These are phyloP conservation scores for Canis aureus DNA, from an alignment of 2,113 vertebrate genomes.

Conservation along the genomic window DNA sequence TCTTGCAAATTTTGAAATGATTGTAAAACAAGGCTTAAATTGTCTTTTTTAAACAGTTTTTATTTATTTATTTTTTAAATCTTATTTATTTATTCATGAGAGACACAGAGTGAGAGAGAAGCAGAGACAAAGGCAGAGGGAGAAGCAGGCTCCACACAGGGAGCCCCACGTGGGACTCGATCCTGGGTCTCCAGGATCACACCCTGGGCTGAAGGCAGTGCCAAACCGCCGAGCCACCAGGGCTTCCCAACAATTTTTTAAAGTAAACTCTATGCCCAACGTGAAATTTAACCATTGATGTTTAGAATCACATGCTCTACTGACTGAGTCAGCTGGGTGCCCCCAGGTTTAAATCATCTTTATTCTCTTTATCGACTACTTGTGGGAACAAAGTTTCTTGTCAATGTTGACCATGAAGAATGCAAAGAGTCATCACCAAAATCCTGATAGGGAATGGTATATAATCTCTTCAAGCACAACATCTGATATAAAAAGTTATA, in stretches of 20 bases:
- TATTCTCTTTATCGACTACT: conserved; percentile 27
- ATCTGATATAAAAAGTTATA: conserved; percentile 18
- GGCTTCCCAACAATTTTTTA: neutral
- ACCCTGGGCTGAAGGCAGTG: no score
- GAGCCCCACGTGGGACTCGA: no score
- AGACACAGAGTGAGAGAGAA: no score
- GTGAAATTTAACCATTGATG: neutral
- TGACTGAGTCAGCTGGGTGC: neutral
- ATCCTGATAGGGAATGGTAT: neutral
- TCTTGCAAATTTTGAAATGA: conserved; percentile 39
- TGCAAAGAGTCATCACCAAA: conserved; percentile 16
- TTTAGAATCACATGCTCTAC: neutral
- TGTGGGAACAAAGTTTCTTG: neutral
- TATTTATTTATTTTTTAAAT: no score
- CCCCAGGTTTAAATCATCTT: conserved; percentile 4
- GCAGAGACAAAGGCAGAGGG: no score
- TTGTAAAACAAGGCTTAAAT: conserved; percentile 1
- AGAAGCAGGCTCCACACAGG: no score
- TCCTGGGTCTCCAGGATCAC: no score
- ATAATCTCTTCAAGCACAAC: conserved; percentile 25
- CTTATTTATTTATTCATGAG: no score
- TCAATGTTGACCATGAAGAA: neutral
- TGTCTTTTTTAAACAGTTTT: neutral
- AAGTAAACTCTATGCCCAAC: neutral
- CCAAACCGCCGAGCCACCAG: no score